Evolutionary conservation across 2,888 invertebrate genomes (phyloP).

Genomic region (Notocelia uddmanniana): DNA sequence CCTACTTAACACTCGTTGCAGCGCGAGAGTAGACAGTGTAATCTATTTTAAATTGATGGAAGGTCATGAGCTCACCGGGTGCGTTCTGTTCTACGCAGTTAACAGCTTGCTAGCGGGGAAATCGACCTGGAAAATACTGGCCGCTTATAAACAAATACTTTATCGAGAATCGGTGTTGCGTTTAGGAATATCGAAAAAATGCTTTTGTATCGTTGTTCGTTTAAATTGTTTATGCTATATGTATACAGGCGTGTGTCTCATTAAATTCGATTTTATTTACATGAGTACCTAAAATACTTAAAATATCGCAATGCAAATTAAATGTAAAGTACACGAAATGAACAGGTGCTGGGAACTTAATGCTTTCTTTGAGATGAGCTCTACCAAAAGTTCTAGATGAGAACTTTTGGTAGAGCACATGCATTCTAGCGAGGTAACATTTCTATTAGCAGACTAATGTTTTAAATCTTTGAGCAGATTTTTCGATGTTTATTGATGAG

Average conservation of each 20-base stretch:
- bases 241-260: too few relatives aligned
- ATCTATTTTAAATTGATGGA: conserved; percentile 82
- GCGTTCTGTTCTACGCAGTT: conserved; percentile 54
- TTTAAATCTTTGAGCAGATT: not conserved
- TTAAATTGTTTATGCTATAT: too few relatives aligned
- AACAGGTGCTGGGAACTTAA: not conserved
- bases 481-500: not conserved
- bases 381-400: not conserved
- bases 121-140: conserved; percentile 51
- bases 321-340: too few relatives aligned
- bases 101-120: conserved; percentile 50
- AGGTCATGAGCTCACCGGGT: conserved; percentile 69
- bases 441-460: not conserved
- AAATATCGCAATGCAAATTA: too few relatives aligned
- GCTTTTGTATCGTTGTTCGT: conserved; percentile 17
- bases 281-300: too few relatives aligned
- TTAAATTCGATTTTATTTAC: too few relatives aligned
- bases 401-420: not conserved
- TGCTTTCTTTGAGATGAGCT: not conserved
- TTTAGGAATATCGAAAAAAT: conserved; percentile 23
- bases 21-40: conserved; percentile 51
- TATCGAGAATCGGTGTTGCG: conserved; percentile 9
- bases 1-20: conserved; percentile 44
- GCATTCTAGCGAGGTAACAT: not conserved
- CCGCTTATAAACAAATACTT: conserved; percentile 52